phyloP scores from a whole-genome alignment of 2,113 vertebrate species.

The Sterna hirundo region DNA sequence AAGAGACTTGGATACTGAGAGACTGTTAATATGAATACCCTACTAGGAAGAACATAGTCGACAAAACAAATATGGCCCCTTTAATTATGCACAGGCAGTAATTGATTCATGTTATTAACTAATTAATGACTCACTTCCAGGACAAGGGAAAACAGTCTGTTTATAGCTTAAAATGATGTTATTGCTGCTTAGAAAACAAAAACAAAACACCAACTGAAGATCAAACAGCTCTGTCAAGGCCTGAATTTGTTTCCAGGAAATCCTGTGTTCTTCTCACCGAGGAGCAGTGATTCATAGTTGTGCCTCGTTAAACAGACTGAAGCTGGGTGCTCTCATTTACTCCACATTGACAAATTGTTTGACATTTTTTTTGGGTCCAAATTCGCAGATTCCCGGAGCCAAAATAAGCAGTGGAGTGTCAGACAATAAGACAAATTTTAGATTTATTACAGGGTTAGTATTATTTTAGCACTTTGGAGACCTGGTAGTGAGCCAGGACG shows the following conservation, averaged over 20 bases:
- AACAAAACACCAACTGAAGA: neutral
- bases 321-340: conserved; percentile 40
- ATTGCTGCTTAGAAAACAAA: conserved; percentile 40
- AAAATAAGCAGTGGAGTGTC: conserved; percentile 13
- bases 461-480: conserved; percentile 46
- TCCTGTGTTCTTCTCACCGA: neutral
- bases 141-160: neutral
- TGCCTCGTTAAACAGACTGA: conserved; percentile 16
- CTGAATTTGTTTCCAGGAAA: conserved; percentile 46
- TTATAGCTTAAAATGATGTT: conserved; percentile 21
- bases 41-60: neutral
- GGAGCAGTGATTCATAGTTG: neutral
- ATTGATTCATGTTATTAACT: conserved; percentile 14
- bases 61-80: neutral
- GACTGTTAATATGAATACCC: neutral
- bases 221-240: conserved; percentile 25
- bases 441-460: conserved; percentile 8
- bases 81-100: neutral
- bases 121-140: conserved; percentile 21
- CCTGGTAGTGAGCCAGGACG: neutral
- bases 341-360: neutral
- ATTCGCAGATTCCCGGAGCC: conserved; percentile 8
- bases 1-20: neutral
- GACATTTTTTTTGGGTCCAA: neutral
- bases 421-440: conserved; percentile 18